A percentile compares a stretch with the other conserved stretches of the same genome.
phyloP scores from a whole-genome alignment of 1,140 invertebrate genomes.

The Teleogryllus occipitalis region DNA sequence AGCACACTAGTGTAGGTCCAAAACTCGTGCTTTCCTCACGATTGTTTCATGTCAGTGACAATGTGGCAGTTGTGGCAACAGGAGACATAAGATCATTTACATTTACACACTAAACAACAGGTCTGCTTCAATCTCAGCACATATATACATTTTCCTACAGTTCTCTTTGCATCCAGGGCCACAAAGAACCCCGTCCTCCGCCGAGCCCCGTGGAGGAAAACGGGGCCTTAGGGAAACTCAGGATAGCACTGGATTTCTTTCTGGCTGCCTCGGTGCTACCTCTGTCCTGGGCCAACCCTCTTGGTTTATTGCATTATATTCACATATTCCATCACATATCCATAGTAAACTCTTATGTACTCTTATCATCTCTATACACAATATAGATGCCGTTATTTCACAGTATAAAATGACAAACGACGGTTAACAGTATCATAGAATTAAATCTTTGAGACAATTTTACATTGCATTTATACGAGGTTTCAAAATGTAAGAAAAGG shows the following conservation, averaged over 20 bases:
- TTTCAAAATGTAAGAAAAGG: neutral
- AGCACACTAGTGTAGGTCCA: neutral
- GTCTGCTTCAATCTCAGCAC: neutral
- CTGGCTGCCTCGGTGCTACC: neutral
- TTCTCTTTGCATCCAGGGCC: neutral
- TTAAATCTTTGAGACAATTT: neutral
- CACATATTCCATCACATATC: neutral
- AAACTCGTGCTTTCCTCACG: neutral
- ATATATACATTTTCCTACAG: neutral
- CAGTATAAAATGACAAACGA: slow-evolving; percentile 1
- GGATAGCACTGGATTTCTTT: neutral
- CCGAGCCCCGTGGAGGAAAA: neutral
- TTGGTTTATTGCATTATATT: neutral
- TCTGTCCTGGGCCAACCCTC: neutral
- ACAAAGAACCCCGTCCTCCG: neutral
- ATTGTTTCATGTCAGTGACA: neutral
- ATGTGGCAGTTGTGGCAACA: neutral
- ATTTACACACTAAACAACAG: neutral
- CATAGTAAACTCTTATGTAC: neutral
- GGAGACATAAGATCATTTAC: neutral
- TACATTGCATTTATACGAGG: neutral
- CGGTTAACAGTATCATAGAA: slow-evolving; percentile 1
- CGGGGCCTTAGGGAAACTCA: neutral
- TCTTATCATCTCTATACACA: neutral
- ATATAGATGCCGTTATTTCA: neutral